Percentiles rank a stretch among this genome's conserved stretches.
Evolutionary conservation across 2,113 vertebrate species (phyloP).

Genomic region (Saccopteryx leptura): DNA sequence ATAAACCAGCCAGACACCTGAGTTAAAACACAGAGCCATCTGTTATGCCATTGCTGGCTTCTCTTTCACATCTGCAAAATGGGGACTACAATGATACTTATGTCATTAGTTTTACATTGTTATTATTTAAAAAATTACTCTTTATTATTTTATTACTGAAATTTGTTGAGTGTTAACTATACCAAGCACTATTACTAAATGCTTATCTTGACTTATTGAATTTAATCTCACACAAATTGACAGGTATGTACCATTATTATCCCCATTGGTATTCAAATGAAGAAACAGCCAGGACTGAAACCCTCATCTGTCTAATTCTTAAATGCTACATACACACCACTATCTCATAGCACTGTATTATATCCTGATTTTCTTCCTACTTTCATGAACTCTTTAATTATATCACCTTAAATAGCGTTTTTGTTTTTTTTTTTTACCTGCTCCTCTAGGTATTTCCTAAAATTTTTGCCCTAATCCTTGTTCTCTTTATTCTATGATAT

Average conservation of each 20-base stretch:
- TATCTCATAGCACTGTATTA: neutral
- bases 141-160: constrained; percentile 5
- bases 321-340: neutral
- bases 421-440: neutral
- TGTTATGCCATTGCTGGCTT: neutral
- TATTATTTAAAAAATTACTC: neutral
- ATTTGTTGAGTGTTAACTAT: neutral
- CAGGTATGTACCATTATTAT: neutral
- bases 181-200: neutral
- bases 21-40: neutral
- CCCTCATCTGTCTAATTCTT: neutral
- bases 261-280: neutral
- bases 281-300: rapidly evolving
- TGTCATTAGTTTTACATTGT: neutral
- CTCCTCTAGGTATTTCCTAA: neutral
- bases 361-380: neutral
- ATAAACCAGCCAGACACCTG: neutral
- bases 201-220: neutral
- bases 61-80: neutral
- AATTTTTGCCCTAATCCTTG: neutral
- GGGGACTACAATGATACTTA: neutral
- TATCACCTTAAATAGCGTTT: neutral
- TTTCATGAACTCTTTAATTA: neutral
- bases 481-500: neutral
- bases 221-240: neutral